phyloP scores from a whole-genome alignment of 2,888 invertebrate genomes.

The Teinopalpus imperialis region DNA sequence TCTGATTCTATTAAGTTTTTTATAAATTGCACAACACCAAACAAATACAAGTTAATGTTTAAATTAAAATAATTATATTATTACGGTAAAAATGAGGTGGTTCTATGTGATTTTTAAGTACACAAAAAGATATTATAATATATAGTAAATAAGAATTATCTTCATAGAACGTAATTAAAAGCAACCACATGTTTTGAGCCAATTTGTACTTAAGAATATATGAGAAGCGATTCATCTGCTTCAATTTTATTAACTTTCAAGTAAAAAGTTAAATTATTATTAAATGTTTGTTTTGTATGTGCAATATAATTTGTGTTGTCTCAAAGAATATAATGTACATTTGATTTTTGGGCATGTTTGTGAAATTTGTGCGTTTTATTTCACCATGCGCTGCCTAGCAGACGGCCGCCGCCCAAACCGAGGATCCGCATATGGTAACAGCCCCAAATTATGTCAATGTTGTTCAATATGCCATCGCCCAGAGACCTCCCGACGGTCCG shows the following conservation, averaged over 20 bases:
- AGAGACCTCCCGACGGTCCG: slow-evolving; percentile 69
- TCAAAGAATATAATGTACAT: slow-evolving; percentile 9
- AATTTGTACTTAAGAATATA: background rate
- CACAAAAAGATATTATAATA: too few relatives aligned
- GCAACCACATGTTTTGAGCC: background rate
- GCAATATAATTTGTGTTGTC: slow-evolving; percentile 2
- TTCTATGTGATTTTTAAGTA: too few relatives aligned
- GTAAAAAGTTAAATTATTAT: too few relatives aligned
- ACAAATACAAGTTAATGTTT: too few relatives aligned
- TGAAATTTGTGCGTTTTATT: slow-evolving; percentile 70
- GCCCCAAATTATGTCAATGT: slow-evolving; percentile 59
- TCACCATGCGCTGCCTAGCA: slow-evolving; percentile 80
- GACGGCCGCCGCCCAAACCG: slow-evolving; percentile 94
- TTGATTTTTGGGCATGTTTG: slow-evolving; percentile 47
- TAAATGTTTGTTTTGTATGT: too few relatives aligned
- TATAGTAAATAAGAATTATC: too few relatives aligned
- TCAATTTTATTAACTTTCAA: background rate
- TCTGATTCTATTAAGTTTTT: too few relatives aligned
- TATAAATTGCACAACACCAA: too few relatives aligned
- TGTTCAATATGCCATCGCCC: slow-evolving; percentile 57
- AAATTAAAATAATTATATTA: too few relatives aligned
- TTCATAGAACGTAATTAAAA: too few relatives aligned
- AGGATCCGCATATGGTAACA: slow-evolving; percentile 96
- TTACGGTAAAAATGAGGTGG: too few relatives aligned
- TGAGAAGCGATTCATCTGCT: too few relatives aligned